Percentiles rank a stretch among this genome's conserved stretches.
Conservation (phyloP, 1,140 invertebrate genomes). For the Ganaspis sp. region DNA sequence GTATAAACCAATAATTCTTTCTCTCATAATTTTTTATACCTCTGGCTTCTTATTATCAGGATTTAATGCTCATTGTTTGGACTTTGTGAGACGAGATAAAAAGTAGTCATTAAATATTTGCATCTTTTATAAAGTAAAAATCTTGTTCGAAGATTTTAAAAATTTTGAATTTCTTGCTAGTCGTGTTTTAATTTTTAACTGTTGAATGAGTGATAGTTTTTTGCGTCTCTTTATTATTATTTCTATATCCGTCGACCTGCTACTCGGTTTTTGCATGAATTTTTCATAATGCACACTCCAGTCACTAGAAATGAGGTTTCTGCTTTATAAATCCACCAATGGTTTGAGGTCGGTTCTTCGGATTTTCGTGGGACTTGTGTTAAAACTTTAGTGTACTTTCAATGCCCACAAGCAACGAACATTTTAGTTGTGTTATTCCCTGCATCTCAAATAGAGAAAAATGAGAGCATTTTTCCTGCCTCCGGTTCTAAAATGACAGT, state of each 20-base stretch:
- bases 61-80: too few species aligned
- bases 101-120: too few species aligned
- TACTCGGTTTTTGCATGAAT: constrained; percentile 5
- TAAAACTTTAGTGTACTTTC: constrained; percentile 1
- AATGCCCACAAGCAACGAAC: background rate
- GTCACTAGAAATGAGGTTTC: constrained; percentile 1
- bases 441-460: background rate
- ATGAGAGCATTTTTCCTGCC: background rate
- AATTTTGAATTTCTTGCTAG: background rate
- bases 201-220: background rate
- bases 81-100: too few species aligned
- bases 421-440: background rate
- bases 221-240: background rate
- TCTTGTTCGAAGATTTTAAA: background rate
- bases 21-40: too few species aligned
- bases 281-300: constrained; percentile 12
- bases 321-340: background rate
- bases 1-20: too few species aligned
- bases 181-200: background rate
- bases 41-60: too few species aligned
- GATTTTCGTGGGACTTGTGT: background rate
- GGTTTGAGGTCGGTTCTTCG: background rate
- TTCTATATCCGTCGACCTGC: constrained; percentile 1
- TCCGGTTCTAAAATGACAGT: background rate
- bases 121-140: background rate